Conservation (phyloP, 2,113 vertebrate genomes). For the Tapirus terrestris region DNA sequence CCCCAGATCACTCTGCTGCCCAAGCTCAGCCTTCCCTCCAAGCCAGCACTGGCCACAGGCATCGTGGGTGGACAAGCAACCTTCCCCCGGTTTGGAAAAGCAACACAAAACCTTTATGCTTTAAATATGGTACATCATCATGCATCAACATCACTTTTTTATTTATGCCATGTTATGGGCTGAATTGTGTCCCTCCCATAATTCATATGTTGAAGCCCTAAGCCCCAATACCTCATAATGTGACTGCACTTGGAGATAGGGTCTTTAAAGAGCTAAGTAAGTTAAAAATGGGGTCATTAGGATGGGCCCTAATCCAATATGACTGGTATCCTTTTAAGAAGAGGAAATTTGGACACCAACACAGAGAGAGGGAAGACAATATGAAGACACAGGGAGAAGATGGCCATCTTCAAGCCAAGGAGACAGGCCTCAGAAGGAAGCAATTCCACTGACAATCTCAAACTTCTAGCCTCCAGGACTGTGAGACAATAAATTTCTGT, state of each 20-base stretch:
- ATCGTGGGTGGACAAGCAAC: neutral
- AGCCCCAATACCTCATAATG: neutral
- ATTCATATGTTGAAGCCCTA: neutral
- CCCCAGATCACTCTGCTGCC: neutral
- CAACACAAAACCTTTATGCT: neutral
- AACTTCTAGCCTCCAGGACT: neutral
- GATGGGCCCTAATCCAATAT: neutral
- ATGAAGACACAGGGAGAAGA: neutral
- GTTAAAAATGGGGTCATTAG: neutral
- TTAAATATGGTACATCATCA: neutral
- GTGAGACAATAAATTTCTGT: neutral
- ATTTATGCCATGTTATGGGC: neutral
- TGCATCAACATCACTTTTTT: neutral
- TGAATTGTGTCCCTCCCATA: neutral
- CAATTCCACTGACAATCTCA: neutral
- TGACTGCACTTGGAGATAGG: neutral
- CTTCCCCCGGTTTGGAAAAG: neutral
- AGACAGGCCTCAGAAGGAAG: neutral
- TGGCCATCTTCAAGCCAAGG: neutral
- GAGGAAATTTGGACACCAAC: neutral
- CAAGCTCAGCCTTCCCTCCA: neutral
- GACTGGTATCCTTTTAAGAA: neutral
- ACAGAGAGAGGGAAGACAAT: neutral
- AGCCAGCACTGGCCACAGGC: neutral
- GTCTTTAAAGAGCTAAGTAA: neutral